These are phyloP conservation scores for Branchellion lobata DNA, from an alignment of 2,888 invertebrate genomes.

Conservation along the genomic window DNA sequence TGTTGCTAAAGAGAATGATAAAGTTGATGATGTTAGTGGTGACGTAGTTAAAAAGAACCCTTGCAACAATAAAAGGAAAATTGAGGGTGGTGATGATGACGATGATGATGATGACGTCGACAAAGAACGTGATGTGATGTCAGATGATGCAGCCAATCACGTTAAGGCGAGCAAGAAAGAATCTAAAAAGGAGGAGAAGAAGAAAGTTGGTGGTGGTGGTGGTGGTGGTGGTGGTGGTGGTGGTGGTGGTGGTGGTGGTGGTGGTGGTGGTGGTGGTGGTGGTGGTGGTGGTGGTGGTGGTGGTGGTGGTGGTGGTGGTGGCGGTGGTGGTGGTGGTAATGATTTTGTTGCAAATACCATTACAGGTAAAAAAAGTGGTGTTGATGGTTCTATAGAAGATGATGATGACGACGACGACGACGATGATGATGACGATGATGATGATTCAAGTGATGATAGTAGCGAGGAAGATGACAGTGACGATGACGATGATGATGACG, in stretches of 20 bases:
- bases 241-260: too few relatives aligned
- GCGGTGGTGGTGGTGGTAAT: too few relatives aligned
- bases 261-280: too few relatives aligned
- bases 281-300: too few relatives aligned
- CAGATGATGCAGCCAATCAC: too few relatives aligned
- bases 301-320: too few relatives aligned
- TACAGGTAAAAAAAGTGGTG: background rate
- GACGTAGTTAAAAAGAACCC: background rate
- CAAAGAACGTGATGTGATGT: conserved; percentile 11
- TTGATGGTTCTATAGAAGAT: too few relatives aligned
- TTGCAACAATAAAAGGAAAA: background rate
- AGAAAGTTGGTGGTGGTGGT: too few relatives aligned
- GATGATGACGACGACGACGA: too few relatives aligned
- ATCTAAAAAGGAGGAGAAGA: too few relatives aligned
- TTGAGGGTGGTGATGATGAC: background rate
- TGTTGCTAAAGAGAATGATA: background rate
- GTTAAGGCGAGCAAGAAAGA: too few relatives aligned
- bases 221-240: too few relatives aligned
- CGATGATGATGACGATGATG: background rate
- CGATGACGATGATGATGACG: background rate
- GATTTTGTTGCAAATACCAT: background rate
- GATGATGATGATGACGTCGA: background rate
- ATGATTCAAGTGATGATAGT: background rate
- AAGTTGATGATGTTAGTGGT: background rate
- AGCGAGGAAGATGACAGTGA: background rate